Percentiles rank a stretch among this genome's conserved stretches.
phyloP scores from a whole-genome alignment of 2,113 vertebrate genomes.

The Pelvicachromis taeniatus region DNA sequence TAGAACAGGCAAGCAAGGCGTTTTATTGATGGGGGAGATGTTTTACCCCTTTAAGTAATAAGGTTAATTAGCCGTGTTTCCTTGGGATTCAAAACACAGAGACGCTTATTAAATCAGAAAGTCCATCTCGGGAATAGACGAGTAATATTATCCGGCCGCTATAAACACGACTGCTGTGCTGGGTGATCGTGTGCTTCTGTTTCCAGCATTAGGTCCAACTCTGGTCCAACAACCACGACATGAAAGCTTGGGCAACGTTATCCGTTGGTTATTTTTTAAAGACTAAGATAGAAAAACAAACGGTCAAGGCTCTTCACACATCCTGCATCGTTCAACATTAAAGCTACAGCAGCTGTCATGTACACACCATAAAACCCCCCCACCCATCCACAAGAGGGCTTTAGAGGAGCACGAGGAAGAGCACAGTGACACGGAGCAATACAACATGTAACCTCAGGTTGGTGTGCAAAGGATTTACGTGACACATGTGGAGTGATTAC shows the following conservation, averaged over 20 bases:
- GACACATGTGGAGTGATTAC: slow-evolving; percentile 32
- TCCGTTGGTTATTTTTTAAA: not conserved
- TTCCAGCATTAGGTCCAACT: not conserved
- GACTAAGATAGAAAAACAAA: not conserved
- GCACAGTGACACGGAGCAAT: not conserved
- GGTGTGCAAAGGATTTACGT: slow-evolving; percentile 35
- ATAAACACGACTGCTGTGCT: slow-evolving; percentile 8
- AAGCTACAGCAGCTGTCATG: slow-evolving; percentile 18
- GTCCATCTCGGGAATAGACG: slow-evolving; percentile 29
- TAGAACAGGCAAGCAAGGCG: slow-evolving; percentile 34
- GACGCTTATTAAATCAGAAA: slow-evolving; percentile 63
- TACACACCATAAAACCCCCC: slow-evolving; percentile 14
- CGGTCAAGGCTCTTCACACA: not conserved
- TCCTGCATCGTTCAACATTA: not conserved
- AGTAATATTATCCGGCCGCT: slow-evolving; percentile 9
- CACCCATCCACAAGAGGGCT: slow-evolving; percentile 15
- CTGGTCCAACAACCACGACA: not conserved
- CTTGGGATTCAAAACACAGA: slow-evolving; percentile 64
- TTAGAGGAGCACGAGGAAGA: slow-evolving; percentile 10
- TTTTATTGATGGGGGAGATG: slow-evolving; percentile 67
- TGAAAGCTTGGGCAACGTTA: not conserved
- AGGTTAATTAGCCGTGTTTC: slow-evolving; percentile 77
- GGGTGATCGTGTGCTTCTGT: not conserved
- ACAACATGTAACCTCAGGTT: slow-evolving; percentile 8
- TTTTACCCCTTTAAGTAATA: slow-evolving; percentile 63